These are phyloP conservation scores for Buphagus erythrorhynchus DNA, from an alignment of 2,797 vertebrate genomes.

Conservation along the genomic window DNA sequence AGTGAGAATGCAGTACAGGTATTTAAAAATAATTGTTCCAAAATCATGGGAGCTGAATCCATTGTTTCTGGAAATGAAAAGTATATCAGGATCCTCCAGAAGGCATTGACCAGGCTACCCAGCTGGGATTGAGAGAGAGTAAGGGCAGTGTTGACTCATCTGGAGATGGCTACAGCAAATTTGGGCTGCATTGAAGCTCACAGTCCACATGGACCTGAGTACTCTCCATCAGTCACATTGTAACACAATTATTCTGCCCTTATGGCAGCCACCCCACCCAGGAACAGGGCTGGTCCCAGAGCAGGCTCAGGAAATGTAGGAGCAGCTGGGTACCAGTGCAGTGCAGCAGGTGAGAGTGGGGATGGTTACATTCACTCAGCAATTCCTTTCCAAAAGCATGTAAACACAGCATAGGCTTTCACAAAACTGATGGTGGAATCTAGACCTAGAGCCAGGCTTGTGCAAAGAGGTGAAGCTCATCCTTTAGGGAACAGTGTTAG, in stretches of 20 bases:
- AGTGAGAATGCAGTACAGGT: not conserved
- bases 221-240: rapidly evolving
- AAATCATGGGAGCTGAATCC: not conserved
- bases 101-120: not conserved
- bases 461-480: not conserved
- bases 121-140: not conserved
- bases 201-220: not conserved
- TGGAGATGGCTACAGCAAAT: not conserved
- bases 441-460: not conserved
- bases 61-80: not conserved
- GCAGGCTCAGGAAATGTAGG: not conserved
- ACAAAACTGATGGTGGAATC: not conserved
- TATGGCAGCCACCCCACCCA: not conserved
- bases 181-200: not conserved
- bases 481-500: not conserved
- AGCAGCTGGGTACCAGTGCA: not conserved
- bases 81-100: not conserved
- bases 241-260: not conserved
- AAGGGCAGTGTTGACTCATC: not conserved
- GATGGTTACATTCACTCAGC: not conserved
- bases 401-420: not conserved
- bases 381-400: not conserved
- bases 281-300: not conserved
- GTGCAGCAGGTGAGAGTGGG: not conserved
- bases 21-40: not conserved